Base-by-base conservation (phyloP, 1,140 invertebrate species). In the Drosophila nigrodunni region DNA sequence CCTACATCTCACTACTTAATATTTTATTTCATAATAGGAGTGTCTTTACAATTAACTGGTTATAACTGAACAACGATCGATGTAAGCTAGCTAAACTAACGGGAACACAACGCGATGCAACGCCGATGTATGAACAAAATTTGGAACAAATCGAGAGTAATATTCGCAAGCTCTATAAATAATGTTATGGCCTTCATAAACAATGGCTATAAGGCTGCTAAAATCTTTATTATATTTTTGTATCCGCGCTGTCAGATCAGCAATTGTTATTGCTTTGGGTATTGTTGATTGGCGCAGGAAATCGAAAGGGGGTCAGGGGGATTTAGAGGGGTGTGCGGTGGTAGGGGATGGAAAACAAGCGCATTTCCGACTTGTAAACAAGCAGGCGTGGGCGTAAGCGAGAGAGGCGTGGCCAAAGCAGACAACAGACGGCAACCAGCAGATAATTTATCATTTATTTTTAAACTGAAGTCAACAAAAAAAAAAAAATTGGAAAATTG, bases 381-480 rank as follows among this genome's bases (percentile, higher is more conserved):
- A 61, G 52, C n/a, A 10, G 10, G 10, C 43, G 58, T n/a, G 46
- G 57, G 64, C 64, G 62, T 49, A 37, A 57, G 37, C 59, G 52
- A 21, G 50, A 6, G 39, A 39, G 73, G 59, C 68, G 73, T 58
- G 68, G 21, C 61, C 59, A 50, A 59, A 52, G 6, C 49, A 57
- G 43, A 39, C 39, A 55, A 50, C 50, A 35, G 50, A 21, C 47
- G 21, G 47, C 57, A 69, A 58, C n/a, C 64, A 41, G 61, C 61
- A 86, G 82, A 86, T 81, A 85, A 86, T 85, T 85, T 85, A 85
- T 85, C 74, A 86, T 86, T 86, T 85, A 85, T 85, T 85, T 85
- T 81, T 85, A 85, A 85, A 85, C 82, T 71, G 59, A 44, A 60
- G 10, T 74, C 59, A 64, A 39, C 44, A 60, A 44, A 58, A 44